These are phyloP conservation scores for Cheilosia vernalis DNA, from an alignment of 2,888 invertebrate genomes.

Conservation along the genomic window DNA sequence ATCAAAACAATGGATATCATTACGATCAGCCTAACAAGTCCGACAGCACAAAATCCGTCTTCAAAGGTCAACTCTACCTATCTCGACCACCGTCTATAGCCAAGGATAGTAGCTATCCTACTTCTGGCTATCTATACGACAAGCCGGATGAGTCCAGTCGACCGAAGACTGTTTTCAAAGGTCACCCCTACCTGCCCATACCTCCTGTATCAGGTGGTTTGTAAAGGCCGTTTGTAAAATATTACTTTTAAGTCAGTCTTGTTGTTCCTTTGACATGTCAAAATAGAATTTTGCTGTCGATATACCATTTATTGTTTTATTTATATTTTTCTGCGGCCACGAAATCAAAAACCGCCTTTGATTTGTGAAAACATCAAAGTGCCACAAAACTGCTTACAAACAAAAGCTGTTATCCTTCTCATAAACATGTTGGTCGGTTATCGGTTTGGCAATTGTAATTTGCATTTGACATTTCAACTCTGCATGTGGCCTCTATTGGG, in stretches of 20 bases:
- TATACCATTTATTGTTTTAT: background rate
- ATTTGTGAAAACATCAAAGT: conserved; percentile 1
- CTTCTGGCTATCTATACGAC: conserved; percentile 14
- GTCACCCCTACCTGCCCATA: conserved; percentile 30
- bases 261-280: background rate
- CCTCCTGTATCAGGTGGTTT: conserved; percentile 43
- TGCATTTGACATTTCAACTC: conserved; percentile 26
- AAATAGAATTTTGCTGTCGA: background rate
- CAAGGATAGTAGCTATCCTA: background rate
- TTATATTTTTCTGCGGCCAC: background rate
- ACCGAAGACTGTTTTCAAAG: conserved; percentile 17
- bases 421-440: too few species aligned
- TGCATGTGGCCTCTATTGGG: conserved; percentile 33
- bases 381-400: background rate
- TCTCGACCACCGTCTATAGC: background rate
- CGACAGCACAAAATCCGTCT: background rate
- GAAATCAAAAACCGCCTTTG: too few species aligned
- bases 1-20: background rate
- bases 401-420: conserved; percentile 5
- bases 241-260: background rate
- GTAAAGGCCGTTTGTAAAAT: conserved; percentile 11
- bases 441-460: conserved; percentile 8
- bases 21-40: background rate
- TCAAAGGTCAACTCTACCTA: conserved; percentile 21
- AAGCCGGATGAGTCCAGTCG: conserved; percentile 10